Base-by-base conservation (phyloP, 2,888 invertebrate species). In the Dynastes hyllus region DNA sequence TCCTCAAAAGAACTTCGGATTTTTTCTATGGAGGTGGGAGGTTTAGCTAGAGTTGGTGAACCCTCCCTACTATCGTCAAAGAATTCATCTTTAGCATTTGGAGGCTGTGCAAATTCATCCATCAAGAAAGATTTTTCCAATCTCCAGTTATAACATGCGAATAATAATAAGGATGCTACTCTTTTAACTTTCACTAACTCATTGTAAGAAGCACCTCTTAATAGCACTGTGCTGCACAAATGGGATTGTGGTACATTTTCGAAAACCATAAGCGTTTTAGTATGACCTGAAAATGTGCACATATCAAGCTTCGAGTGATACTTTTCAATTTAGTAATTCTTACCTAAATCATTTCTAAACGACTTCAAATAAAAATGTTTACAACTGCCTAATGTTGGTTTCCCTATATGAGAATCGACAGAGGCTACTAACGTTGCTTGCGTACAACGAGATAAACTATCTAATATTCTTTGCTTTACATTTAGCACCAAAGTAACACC, bases 251-350 rank as follows among this genome's bases (percentile, higher is more conserved):
- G 94, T 83, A 98, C 95, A 5, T 97, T 97, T 88, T 98, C 98
- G 83, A 98, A 94, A 83, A 96, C 95, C 96, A 99, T 96, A 45
- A 99, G 89, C 0, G 97, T 97, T 90, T 99, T 99, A 32, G 90
- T 89, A 0, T 91, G 90, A 84, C 92, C 93, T 93, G 87, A 53
- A 86, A 86, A 70, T 45, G 8, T 8, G 45, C 45, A 11, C 2
- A 78, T 9, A 37, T 27, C 3, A 32, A 37, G 32, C 5, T 37
- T 6, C 5, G 2, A 8, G 55, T 58, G 55, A 22, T 16, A 58
- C 6, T 22, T 4, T 2, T 27, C 61, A 29, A 27, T 63, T 11
- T 13, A 27, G 27, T 2, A 53, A 66, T 67, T 50, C 73, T 86
- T 86, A 90, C 92, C 91, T 82, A 88, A 89, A 2, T 91, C 90